Conservation (phyloP, 2,797 vertebrate genomes). For the Cheirogaleus major region DNA sequence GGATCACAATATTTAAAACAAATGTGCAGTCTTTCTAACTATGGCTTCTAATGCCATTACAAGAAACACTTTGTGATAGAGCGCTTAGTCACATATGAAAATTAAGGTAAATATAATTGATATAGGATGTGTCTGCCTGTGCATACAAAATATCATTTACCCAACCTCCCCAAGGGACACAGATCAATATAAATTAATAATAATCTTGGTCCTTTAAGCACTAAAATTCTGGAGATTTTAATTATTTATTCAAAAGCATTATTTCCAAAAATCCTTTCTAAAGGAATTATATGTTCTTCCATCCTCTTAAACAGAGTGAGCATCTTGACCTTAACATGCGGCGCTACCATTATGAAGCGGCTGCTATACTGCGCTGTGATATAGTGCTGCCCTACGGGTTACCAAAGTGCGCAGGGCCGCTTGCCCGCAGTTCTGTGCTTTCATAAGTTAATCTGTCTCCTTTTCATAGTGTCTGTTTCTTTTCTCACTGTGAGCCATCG, state of each 20-base stretch:
- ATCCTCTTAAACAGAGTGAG: not conserved
- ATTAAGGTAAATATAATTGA: not conserved
- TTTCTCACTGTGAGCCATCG: not conserved
- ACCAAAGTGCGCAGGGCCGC: not conserved
- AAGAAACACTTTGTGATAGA: not conserved
- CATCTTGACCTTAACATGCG: not conserved
- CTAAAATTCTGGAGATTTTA: not conserved
- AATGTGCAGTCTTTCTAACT: not conserved
- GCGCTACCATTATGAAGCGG: not conserved
- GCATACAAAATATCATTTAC: not conserved
- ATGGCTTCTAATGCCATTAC: not conserved
- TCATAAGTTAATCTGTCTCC: not conserved
- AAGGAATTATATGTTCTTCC: not conserved
- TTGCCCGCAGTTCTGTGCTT: not conserved
- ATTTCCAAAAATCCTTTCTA: not conserved
- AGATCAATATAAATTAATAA: slow-evolving; percentile 26
- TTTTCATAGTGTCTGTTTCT: not conserved
- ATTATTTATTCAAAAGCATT: slow-evolving; percentile 26
- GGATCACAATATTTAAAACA: not conserved
- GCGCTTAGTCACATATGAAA: not conserved
- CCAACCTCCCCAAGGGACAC: not conserved
- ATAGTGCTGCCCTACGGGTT: accelerated
- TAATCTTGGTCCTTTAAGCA: not conserved
- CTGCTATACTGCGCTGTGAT: not conserved
- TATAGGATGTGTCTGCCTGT: accelerated